Base-by-base conservation (phyloP, 2,888 invertebrate species). In the Dastarcus helophoroides region DNA sequence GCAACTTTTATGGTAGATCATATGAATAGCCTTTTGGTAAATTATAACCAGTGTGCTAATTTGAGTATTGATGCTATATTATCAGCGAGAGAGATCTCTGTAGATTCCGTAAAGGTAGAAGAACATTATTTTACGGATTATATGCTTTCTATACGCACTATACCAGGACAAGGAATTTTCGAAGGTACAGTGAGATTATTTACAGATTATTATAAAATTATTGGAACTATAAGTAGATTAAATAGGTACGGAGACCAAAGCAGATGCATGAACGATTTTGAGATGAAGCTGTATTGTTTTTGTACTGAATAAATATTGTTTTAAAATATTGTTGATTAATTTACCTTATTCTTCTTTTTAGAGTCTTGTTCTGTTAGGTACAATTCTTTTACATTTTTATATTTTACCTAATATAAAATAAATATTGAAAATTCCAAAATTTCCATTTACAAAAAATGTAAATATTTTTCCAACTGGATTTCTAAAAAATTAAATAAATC, bases 241-340 rank as follows among this genome's bases (percentile, higher is more conserved):
- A 85, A 85, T 57, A 63, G 79, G 21, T 85, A 86, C 51, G 82
- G 83, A n/a, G 69, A 73, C 30, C 84, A 85, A 57, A 83, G 83
- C 58, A 69, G 66, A 43, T 86, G 86, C 53, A 69, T 85, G 26
- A 71, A 77, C 37, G 75, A 85, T 48, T 77, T 75, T 48, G 70
- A 74, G 44, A 65, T 84, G 38, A 81, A 83, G 54, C 66, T 84
- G 36, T 84, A 82, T 53, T 85, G 85, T 61, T 84, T 72, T 54
- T 85, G 85, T 42, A 53, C n/a, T n/a, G n/a, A n/a, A n/a, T n/a
- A n/a, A n/a, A n/a, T n/a, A n/a, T n/a, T n/a, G n/a, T n/a, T n/a
- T n/a, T n/a, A n/a, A n/a, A n/a, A n/a, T n/a, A n/a, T n/a, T n/a
- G n/a, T n/a, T n/a, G n/a, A n/a, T n/a, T n/a, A n/a, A n/a, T n/a